Conservation (phyloP, 2,113 vertebrate genomes). For the Damaliscus lunatus region DNA sequence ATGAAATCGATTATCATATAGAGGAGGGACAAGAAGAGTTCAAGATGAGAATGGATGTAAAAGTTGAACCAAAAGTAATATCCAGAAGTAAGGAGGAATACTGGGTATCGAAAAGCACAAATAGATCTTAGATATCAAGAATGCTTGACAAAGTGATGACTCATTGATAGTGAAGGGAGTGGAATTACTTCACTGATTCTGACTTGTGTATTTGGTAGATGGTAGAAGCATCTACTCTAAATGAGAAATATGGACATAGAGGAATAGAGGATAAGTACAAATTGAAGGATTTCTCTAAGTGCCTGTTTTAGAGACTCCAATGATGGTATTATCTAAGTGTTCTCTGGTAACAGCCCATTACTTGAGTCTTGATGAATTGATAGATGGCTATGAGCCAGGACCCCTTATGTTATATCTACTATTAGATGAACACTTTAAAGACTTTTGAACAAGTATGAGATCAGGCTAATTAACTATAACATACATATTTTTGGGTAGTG, state of each 20-base stretch:
- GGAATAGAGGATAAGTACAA: background rate
- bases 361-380: background rate
- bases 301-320: background rate
- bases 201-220: background rate
- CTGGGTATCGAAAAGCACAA: background rate
- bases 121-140: background rate
- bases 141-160: background rate
- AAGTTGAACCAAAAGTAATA: background rate
- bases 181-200: background rate
- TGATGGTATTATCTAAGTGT: background rate
- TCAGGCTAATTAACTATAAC: background rate
- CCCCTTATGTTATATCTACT: background rate
- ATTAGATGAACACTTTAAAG: background rate
- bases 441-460: background rate
- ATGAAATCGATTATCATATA: background rate
- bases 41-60: background rate
- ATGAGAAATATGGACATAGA: background rate
- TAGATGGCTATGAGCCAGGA: background rate
- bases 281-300: background rate
- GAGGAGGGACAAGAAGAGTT: background rate
- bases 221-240: background rate
- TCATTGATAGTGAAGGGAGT: background rate
- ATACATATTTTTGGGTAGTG: background rate
- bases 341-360: background rate
- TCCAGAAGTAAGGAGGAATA: background rate